Evolutionary conservation across 1,140 invertebrate genomes (phyloP), one percentile per base, ranked within the genome.

Genomic region (Oscheius sp.): DNA sequence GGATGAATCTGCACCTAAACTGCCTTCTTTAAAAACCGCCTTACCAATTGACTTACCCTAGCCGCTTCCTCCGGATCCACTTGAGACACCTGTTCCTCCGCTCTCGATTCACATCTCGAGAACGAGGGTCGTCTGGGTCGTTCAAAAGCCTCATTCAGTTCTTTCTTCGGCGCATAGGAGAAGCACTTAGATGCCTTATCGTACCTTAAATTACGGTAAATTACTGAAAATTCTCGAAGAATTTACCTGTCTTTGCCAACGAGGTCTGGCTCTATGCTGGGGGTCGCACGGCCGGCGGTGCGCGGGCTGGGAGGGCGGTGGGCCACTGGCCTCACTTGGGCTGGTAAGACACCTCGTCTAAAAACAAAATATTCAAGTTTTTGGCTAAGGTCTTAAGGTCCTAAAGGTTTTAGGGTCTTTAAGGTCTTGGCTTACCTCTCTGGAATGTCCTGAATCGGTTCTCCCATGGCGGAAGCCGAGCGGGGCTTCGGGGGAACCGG

Each of bases 141-240:
- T 45, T 67, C 72, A 32, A 74, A 74, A 1, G 72, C 66, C 55
- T 83, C 83, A 62, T 84, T 84, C 49, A 83, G 68, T 2, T 79
- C 79, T 59, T 84, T 83, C 15, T 82, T 82, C 1, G 82, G 82
- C 1, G 83, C 82, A 68, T 83, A 83, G 0, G 83, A 84, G 71
- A 83, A 83, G 62, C 81, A 83, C 36, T 83, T 81, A 0, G 79
- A 83, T 10, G 74, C 68, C n/a, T 82, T 82, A 34, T 83, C 82
- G 58, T 83, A 83, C 42, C 80, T 81, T 49, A 74, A 74, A 26
- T 36, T 15, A 32, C 28, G 29, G 26, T 28, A 15, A 75, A 62
- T 67, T 10, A 18, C n/a, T 26, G 26, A 26, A 1, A 0, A 67
- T 45, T 76, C 31, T 15, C 18, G 34, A n/a, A 10, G 20, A 31